These are phyloP conservation scores for Hypsibius dujardini DNA, from an alignment of 1,140 invertebrate genomes.

Conservation along the genomic window DNA sequence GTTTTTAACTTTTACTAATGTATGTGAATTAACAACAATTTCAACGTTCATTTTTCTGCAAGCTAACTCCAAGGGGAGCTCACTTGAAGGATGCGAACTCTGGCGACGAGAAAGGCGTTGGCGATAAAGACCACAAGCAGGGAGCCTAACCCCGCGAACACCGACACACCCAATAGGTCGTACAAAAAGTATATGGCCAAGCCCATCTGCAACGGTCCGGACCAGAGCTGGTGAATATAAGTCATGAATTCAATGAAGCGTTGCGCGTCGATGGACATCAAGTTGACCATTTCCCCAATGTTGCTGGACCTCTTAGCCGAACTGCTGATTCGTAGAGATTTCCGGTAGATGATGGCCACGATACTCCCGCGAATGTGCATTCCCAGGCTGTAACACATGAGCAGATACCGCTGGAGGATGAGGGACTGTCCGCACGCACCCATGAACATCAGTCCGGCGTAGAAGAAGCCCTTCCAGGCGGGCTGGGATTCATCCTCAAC, in stretches of 20 bases:
- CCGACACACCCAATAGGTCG: constrained; percentile 31
- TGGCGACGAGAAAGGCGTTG: constrained; percentile 25
- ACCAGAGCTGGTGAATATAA: constrained; percentile 18
- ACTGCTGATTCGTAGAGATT: constrained; percentile 21
- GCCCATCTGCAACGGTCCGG: constrained; percentile 30
- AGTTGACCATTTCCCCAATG: constrained; percentile 25
- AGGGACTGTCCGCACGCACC: neutral
- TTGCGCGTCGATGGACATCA: constrained; percentile 24
- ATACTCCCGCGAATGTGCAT: constrained; percentile 2
- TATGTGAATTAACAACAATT: too few relatives aligned
- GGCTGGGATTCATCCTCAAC: neutral
- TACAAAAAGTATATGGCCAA: constrained; percentile 32
- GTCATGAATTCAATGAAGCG: constrained; percentile 21
- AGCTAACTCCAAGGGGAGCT: neutral
- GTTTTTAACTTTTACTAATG: too few relatives aligned
- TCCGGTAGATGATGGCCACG: neutral
- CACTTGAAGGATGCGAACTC: neutral
- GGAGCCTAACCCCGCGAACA: constrained; percentile 31
- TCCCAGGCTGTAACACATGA: neutral
- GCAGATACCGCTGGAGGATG: neutral
- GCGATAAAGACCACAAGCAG: constrained; percentile 33
- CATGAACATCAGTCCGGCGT: neutral
- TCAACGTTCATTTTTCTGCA: too few relatives aligned
- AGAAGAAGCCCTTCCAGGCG: neutral
- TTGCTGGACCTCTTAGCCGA: constrained; percentile 8